Base-by-base conservation (phyloP, 2,113 vertebrate genomes). In the Buteo buteo region DNA sequence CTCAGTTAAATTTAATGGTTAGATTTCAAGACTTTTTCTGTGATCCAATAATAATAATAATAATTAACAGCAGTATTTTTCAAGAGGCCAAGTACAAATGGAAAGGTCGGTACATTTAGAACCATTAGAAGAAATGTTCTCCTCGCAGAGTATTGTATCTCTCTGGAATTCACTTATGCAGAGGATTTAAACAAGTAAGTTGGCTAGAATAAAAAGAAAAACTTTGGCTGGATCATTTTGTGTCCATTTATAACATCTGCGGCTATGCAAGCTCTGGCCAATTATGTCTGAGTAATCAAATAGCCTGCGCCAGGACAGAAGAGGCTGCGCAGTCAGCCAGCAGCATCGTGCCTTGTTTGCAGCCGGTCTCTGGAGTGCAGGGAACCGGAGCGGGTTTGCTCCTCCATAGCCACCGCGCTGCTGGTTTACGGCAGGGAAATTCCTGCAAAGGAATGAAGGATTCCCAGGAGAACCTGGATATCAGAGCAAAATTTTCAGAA, bases 241-340 rank as follows among this genome's bases (percentile, higher is more conserved):
- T 92, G 82, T 42, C 92, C 71, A 4, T 88, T 71, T 71, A 16
- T 50, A 76, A 73, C 86, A 86, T 36, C 74, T 85, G 85, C 3
- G 11, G 58, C 66, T 40, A 7, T 8, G 76, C 20, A 40, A 36
- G 66, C 57, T 32, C 52, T 13, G 45, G 74, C 26, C 83, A 69
- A 6, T 14, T 66, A 5, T 14, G 7, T 45, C 62, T 45, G 57
- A 74, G 62, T 5, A 16, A 28, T 17, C 31, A 16, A 21, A 26
- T 2, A 12, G 34, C 20, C 18, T 6, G 10, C 10, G 21, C 10
- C 2, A 1, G 64, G 78, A 5, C 2, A 3, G 52, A 6, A 31
- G 82, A 40, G 32, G 47, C 70, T n/a, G 82, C 3, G 1, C 8
- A 0, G 32, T 8, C 40, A 8, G 52, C 69, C 4, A 28, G 59